These are phyloP conservation scores for Tridacna crocea DNA, from an alignment of 2,888 invertebrate genomes.

Conservation along the genomic window DNA sequence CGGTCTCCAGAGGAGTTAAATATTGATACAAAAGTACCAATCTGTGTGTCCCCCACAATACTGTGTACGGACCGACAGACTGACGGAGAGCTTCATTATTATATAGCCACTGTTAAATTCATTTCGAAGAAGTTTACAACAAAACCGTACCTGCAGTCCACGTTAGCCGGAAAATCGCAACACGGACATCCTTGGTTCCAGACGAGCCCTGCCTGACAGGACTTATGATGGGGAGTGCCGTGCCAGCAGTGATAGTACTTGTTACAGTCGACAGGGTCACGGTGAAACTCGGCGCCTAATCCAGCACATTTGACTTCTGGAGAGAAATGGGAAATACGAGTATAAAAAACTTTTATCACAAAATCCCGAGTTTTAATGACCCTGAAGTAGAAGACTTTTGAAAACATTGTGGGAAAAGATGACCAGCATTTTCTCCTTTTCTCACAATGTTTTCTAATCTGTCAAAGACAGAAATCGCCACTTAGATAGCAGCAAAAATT, in stretches of 20 bases:
- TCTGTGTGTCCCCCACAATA: too few species aligned
- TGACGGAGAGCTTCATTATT: neutral
- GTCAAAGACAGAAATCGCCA: too few species aligned
- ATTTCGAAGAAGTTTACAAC: too few species aligned
- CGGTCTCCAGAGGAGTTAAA: too few species aligned
- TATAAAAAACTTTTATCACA: neutral
- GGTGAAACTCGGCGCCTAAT: conserved; percentile 55
- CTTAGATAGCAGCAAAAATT: too few species aligned
- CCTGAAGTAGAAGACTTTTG: neutral
- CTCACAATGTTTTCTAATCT: too few species aligned
- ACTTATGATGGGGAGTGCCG: conserved; percentile 43
- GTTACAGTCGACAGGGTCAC: conserved; percentile 55
- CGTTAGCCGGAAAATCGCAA: conserved; percentile 44
- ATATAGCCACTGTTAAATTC: neutral
- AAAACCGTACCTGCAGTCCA: conserved; percentile 30
- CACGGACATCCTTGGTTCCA: conserved; percentile 21
- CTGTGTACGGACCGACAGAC: neutral
- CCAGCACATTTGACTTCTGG: conserved; percentile 50
- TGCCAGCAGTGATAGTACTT: conserved; percentile 62
- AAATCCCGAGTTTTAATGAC: too few species aligned
- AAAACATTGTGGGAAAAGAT: too few species aligned
- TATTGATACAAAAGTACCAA: too few species aligned
- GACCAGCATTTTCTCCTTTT: too few species aligned
- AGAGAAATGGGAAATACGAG: neutral
- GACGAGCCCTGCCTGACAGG: conserved; percentile 45